Conservation (phyloP, 2,797 vertebrate genomes). For the Notolepis coatsorum region DNA sequence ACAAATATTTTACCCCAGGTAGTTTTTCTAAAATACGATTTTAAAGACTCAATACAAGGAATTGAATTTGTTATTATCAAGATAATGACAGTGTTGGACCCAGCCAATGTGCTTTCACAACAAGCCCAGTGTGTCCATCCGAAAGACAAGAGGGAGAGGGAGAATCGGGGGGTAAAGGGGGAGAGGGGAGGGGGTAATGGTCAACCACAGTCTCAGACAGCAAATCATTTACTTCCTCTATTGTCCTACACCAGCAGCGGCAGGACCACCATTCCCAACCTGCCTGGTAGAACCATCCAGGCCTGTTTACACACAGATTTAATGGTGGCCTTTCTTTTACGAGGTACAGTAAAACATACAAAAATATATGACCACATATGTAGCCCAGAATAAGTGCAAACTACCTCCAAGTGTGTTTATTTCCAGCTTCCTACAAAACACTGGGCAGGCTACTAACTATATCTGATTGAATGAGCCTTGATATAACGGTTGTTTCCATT, state of each 20-base stretch:
- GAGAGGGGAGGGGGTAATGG: constrained; percentile 33
- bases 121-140: too few relatives aligned
- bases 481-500: constrained; percentile 44
- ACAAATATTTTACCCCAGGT: too few relatives aligned
- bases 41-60: too few relatives aligned
- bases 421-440: too few relatives aligned
- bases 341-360: constrained; percentile 58
- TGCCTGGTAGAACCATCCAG: constrained; percentile 4
- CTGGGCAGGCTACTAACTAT: too few relatives aligned
- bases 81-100: too few relatives aligned
- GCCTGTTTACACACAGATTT: constrained; percentile 56
- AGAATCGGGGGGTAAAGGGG: constrained; percentile 13
- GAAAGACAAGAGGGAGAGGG: constrained; percentile 30
- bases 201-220: constrained; percentile 42
- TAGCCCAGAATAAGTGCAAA: constrained; percentile 59
- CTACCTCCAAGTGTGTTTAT: constrained; percentile 50
- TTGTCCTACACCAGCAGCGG: constrained; percentile 34
- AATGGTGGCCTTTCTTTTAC: constrained; percentile 63
- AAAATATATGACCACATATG: constrained; percentile 39
- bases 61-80: too few relatives aligned
- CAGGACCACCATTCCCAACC: constrained; percentile 48
- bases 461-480: not conserved
- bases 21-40: too few relatives aligned
- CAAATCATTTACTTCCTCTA: constrained; percentile 55
- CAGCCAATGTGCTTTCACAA: too few relatives aligned